Evolutionary conservation across 2,797 vertebrate species (phyloP).

Genomic region (Acanthiza pusilla): DNA sequence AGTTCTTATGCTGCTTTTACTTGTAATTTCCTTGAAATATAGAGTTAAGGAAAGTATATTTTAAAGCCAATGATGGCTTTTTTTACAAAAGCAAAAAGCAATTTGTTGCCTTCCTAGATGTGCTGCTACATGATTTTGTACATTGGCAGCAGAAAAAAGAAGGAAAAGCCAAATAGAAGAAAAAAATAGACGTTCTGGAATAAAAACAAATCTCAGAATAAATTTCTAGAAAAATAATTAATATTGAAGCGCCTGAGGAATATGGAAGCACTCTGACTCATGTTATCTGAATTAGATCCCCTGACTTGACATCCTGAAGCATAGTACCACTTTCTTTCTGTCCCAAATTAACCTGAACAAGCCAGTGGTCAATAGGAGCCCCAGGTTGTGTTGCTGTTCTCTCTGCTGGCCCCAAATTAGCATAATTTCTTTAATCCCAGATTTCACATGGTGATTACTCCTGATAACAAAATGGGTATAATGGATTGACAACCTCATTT

Average conservation of each 20-base stretch:
- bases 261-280: not conserved
- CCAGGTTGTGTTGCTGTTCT: not conserved
- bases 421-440: not conserved
- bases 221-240: not conserved
- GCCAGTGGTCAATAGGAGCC: not conserved
- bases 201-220: not conserved
- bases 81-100: not conserved
- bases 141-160: not conserved
- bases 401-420: not conserved
- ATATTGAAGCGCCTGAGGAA: not conserved
- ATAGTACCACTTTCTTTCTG: not conserved
- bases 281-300: not conserved
- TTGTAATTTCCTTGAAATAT: not conserved
- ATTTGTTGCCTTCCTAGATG: not conserved
- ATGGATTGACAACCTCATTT: conserved; percentile 15
- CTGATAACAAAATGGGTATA: not conserved
- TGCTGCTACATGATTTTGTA: not conserved
- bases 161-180: not conserved
- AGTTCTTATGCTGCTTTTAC: not conserved
- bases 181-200: not conserved
- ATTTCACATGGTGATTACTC: not conserved
- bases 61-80: not conserved
- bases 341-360: not conserved
- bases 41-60: not conserved
- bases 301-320: not conserved